phyloP scores from a whole-genome alignment of 2,113 vertebrate species.

The Nesoenas mayeri region DNA sequence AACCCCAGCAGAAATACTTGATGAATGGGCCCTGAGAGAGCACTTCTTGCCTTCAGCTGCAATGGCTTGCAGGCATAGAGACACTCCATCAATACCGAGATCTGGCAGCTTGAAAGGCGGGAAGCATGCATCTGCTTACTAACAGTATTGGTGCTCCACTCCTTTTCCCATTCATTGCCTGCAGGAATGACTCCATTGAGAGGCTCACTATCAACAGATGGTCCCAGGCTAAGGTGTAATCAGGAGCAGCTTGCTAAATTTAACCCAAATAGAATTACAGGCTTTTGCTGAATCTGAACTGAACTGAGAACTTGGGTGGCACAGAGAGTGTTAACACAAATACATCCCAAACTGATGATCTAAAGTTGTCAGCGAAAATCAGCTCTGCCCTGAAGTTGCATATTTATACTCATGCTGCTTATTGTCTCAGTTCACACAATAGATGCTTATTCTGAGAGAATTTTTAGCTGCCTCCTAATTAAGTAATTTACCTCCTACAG shows the following conservation, averaged over 20 bases:
- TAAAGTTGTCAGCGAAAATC: neutral
- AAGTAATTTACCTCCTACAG: constrained; percentile 51
- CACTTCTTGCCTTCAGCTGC: constrained; percentile 66
- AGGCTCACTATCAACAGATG: constrained; percentile 73
- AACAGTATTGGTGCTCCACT: constrained; percentile 46
- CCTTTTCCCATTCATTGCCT: constrained; percentile 65
- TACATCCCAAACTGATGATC: neutral
- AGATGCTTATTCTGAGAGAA: constrained; percentile 10
- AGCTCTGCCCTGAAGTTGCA: neutral
- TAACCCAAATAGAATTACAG: constrained; percentile 76
- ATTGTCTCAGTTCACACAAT: neutral
- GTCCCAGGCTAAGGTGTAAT: constrained; percentile 75
- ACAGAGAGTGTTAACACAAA: constrained; percentile 24
- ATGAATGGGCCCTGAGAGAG: constrained; percentile 71
- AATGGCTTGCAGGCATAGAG: constrained; percentile 57
- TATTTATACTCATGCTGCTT: constrained; percentile 3
- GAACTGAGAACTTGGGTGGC: constrained; percentile 59
- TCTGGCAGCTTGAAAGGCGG: constrained; percentile 69
- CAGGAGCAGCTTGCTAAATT: constrained; percentile 77
- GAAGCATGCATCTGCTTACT: constrained; percentile 73
- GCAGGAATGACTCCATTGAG: constrained; percentile 69
- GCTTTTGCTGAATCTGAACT: constrained; percentile 63
- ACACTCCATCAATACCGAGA: constrained; percentile 68
- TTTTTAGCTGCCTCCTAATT: constrained; percentile 42
- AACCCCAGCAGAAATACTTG: constrained; percentile 59